Conservation (phyloP, 2,888 invertebrate species). For the Cotesia congregata region DNA sequence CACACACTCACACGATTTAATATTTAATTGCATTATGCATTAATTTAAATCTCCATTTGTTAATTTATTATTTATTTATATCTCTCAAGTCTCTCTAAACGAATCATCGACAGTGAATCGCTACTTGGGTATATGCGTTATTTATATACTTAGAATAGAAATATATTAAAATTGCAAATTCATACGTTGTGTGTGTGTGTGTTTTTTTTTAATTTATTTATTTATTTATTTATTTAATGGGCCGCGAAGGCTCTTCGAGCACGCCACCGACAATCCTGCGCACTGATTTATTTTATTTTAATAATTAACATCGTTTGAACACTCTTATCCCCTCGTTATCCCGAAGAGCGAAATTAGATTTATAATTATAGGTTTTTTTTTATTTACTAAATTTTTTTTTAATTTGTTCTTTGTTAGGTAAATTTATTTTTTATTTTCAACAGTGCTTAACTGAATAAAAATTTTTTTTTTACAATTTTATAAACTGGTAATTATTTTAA, state of each 20-base stretch:
- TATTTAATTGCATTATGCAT: constrained; percentile 6
- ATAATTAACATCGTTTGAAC: neutral
- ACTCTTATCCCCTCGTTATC: constrained; percentile 30
- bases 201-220: constrained; percentile 9
- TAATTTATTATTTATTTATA: constrained; percentile 18
- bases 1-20: neutral
- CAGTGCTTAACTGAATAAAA: too few relatives aligned
- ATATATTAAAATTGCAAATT: constrained; percentile 65
- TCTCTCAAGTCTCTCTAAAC: constrained; percentile 20
- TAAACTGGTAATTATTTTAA: too few relatives aligned
- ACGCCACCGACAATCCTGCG: constrained; percentile 26
- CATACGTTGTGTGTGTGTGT: constrained; percentile 31
- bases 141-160: constrained; percentile 62
- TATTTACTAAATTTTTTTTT: too few relatives aligned
- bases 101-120: constrained; percentile 45
- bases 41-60: neutral
- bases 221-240: constrained; percentile 43
- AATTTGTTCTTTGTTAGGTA: too few relatives aligned
- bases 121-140: constrained; percentile 41
- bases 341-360: constrained; percentile 16
- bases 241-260: constrained; percentile 39
- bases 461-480: too few relatives aligned
- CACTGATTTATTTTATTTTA: constrained; percentile 14
- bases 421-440: too few relatives aligned
- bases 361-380: too few relatives aligned